Conservation (phyloP, 1,140 invertebrate species). For the Bradynema listronoti region DNA sequence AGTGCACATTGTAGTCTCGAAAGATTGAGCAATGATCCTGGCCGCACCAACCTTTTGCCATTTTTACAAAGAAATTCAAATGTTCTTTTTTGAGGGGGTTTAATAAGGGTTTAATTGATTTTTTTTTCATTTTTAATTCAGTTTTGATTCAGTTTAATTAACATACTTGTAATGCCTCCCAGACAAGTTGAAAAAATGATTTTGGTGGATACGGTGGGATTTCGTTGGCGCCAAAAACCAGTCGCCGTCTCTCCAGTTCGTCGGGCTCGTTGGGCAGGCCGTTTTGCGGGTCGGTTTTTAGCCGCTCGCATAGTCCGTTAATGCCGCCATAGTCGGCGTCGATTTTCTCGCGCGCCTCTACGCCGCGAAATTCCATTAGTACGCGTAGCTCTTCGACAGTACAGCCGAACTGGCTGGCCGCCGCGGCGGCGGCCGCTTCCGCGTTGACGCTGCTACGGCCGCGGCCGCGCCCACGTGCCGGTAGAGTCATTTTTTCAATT, state of each 20-base stretch:
- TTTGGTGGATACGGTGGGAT: constrained; percentile 99
- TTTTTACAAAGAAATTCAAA: too few relatives aligned
- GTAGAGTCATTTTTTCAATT: too few relatives aligned
- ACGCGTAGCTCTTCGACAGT: constrained; percentile 81
- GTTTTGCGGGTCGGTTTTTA: constrained; percentile 80
- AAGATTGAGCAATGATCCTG: too few relatives aligned
- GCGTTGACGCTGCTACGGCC: too few relatives aligned
- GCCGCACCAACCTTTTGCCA: too few relatives aligned
- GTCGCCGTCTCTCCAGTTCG: constrained; percentile 79
- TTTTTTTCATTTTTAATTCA: too few relatives aligned
- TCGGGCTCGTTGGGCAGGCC: constrained; percentile 80
- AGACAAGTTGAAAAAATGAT: constrained; percentile 93
- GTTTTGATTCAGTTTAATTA: too few relatives aligned
- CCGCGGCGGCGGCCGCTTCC: too few relatives aligned
- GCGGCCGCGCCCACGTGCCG: too few relatives aligned
- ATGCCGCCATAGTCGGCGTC: constrained; percentile 74
- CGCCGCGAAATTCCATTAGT: constrained; percentile 86
- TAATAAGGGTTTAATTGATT: too few relatives aligned
- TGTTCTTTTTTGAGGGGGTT: too few relatives aligned
- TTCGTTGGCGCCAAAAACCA: constrained; percentile 90
- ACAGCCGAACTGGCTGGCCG: constrained; percentile 5
- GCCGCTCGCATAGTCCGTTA: constrained; percentile 79
- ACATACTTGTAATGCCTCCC: constrained; percentile 83
- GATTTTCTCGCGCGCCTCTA: constrained; percentile 76
- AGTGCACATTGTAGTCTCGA: too few relatives aligned